Conservation (phyloP, 2,888 invertebrate genomes). For the Andrena fulva region DNA sequence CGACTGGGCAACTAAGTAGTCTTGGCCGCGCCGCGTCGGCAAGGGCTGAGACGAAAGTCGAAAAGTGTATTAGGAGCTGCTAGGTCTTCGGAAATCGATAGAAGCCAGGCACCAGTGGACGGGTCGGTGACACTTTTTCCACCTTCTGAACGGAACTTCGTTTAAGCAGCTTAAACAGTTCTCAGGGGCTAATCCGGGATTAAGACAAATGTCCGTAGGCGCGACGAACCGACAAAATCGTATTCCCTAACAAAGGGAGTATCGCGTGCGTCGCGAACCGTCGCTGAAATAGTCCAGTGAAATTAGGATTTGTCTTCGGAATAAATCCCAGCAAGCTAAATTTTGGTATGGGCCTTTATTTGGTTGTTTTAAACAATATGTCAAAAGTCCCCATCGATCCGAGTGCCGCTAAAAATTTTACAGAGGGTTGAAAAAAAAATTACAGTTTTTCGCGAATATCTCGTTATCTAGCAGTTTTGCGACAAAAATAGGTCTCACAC, state of each 20-base stretch:
- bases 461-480: no score
- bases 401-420: no score
- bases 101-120: conserved; percentile 78
- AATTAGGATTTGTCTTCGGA: no score
- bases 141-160: conserved; percentile 57
- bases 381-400: no score
- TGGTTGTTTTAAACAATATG: no score
- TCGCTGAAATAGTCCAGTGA: neutral
- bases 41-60: conserved; percentile 65
- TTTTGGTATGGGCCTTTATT: no score
- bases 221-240: conserved; percentile 33
- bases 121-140: conserved; percentile 65
- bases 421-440: no score
- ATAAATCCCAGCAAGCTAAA: no score
- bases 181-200: conserved; percentile 62
- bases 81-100: conserved; percentile 84
- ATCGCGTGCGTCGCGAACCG: neutral
- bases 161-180: conserved; percentile 57
- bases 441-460: no score
- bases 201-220: conserved; percentile 56
- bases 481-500: no score
- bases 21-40: conserved; percentile 4
- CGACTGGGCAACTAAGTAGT: conserved; percentile 42
- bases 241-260: conserved; percentile 1
- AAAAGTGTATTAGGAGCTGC: conserved; percentile 68